These are phyloP conservation scores for Tiliqua scincoides DNA, from an alignment of 2,113 vertebrate genomes.

Conservation along the genomic window DNA sequence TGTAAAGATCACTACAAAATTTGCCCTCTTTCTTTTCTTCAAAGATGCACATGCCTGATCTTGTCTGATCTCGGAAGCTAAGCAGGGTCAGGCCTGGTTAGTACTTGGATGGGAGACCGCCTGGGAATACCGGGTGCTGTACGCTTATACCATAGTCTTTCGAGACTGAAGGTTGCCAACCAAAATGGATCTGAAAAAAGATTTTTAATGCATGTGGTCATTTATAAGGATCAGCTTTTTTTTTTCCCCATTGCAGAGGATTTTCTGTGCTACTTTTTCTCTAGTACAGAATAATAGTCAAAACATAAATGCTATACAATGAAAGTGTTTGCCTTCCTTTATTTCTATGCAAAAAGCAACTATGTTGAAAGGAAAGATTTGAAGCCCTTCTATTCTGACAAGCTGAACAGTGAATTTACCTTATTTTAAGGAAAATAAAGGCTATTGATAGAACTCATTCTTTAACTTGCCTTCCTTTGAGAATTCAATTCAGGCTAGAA, in stretches of 20 bases:
- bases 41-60: too few relatives aligned
- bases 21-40: constrained; percentile 32
- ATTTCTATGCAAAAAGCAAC: constrained; percentile 25
- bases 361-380: not conserved
- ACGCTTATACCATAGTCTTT: too few relatives aligned
- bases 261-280: constrained; percentile 46
- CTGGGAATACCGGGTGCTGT: too few relatives aligned
- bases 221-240: constrained; percentile 29
- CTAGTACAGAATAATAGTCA: constrained; percentile 30
- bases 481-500: not conserved
- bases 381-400: not conserved
- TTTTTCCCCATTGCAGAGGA: constrained; percentile 2
- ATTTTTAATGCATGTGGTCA: constrained; percentile 22
- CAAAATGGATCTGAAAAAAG: constrained; percentile 25
- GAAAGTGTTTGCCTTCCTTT: constrained; percentile 42
- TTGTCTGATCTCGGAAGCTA: too few relatives aligned
- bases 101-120: too few relatives aligned
- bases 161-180: too few relatives aligned
- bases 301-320: constrained; percentile 29
- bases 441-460: not conserved
- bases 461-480: not conserved
- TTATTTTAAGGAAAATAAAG: not conserved
- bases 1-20: constrained; percentile 10
- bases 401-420: not conserved
- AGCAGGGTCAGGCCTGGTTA: too few relatives aligned